A percentile compares a stretch with the other conserved stretches of the same genome.
phyloP scores from a whole-genome alignment of 2,888 invertebrate genomes.

The Conus canariensis region DNA sequence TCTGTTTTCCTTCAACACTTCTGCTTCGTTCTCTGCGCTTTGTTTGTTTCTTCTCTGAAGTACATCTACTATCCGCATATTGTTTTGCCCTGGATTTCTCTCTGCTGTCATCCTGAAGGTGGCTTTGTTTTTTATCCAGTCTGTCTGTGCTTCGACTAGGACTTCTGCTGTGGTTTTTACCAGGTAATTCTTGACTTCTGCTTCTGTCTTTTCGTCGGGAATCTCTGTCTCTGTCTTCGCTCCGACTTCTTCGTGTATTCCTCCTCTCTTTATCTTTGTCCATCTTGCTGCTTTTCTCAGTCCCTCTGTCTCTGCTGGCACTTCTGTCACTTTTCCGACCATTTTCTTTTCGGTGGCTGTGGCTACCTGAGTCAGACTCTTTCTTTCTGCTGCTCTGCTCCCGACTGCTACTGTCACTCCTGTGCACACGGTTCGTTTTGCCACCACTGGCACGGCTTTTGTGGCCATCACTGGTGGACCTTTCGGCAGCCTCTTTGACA shows the following conservation, averaged over 20 bases:
- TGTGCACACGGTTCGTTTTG: not conserved
- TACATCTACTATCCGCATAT: not conserved
- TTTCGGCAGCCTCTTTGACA: not conserved
- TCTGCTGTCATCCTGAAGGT: not conserved
- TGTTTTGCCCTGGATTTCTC: not conserved
- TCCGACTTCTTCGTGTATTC: constrained; percentile 18
- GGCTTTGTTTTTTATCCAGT: not conserved
- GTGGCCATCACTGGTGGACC: not conserved
- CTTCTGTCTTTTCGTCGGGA: not conserved
- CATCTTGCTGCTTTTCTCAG: not conserved
- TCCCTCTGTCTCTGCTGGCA: constrained; percentile 33
- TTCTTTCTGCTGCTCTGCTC: constrained; percentile 16
- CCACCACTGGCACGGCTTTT: not conserved
- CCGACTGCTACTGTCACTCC: not conserved
- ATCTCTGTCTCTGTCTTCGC: constrained; percentile 19
- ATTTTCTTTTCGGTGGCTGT: constrained; percentile 27
- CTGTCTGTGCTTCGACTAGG: not conserved
- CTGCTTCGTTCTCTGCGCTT: not conserved
- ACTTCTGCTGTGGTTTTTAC: constrained; percentile 4
- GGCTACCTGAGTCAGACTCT: not conserved
- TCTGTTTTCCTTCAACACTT: not conserved
- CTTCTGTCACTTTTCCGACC: constrained; percentile 25
- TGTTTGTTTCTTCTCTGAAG: too few relatives aligned
- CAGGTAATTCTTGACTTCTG: not conserved
- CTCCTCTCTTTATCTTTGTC: constrained; percentile 9